phyloP scores from a whole-genome alignment of 2,888 invertebrate species.

The Sphecodes monilicornis region DNA sequence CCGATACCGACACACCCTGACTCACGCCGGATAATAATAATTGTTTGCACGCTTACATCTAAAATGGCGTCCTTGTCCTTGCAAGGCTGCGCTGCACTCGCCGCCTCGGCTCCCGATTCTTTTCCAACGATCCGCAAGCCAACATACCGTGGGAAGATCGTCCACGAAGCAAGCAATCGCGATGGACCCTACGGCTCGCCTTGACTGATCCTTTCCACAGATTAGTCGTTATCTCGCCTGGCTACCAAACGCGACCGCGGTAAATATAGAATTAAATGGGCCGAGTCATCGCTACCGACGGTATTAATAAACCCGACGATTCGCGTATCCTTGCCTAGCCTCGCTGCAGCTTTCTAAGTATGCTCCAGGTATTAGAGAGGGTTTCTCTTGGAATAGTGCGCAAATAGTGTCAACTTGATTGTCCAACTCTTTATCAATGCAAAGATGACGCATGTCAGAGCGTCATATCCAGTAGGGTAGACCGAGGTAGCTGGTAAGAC shows the following conservation, averaged over 20 bases:
- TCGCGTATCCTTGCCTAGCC: constrained; percentile 50
- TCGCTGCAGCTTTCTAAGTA: not conserved
- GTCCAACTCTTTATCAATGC: too few relatives aligned
- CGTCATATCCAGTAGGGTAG: too few relatives aligned
- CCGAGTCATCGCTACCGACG: constrained; percentile 64
- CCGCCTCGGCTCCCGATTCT: constrained; percentile 52
- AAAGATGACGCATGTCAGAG: too few relatives aligned
- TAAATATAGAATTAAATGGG: constrained; percentile 75
- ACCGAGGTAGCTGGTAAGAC: too few relatives aligned
- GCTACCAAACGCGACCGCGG: constrained; percentile 61
- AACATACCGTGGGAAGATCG: constrained; percentile 77
- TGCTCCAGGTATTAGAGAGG: not conserved
- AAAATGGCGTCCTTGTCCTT: constrained; percentile 80
- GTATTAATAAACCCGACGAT: constrained; percentile 70
- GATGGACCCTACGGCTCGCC: constrained; percentile 70
- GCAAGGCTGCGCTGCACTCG: constrained; percentile 72
- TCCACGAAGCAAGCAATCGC: constrained; percentile 45
- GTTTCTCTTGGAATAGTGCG: not conserved
- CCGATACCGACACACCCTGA: constrained; percentile 62
- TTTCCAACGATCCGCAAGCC: constrained; percentile 51
- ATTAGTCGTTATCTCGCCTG: constrained; percentile 65
- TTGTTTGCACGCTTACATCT: constrained; percentile 70
- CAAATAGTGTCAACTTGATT: not conserved
- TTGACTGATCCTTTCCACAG: constrained; percentile 73
- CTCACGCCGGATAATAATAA: constrained; percentile 63